Evolutionary conservation across 2,888 invertebrate genomes (phyloP).

Genomic region (Lasioglossum vierecki): DNA sequence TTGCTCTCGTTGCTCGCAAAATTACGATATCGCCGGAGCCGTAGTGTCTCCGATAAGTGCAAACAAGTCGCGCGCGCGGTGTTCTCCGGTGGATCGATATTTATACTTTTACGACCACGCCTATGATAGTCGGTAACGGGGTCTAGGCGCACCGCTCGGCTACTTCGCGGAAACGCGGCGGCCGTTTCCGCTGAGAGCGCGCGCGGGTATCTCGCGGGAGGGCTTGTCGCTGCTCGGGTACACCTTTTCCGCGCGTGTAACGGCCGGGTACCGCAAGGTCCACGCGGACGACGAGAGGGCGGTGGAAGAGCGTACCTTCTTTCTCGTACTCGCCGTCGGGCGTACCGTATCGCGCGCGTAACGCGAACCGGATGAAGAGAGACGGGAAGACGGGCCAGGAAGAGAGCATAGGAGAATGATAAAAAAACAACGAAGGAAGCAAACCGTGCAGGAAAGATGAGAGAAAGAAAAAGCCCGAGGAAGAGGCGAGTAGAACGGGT

Average conservation of each 20-base stretch:
- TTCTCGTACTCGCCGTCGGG: conserved; percentile 41
- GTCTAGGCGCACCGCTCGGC: neutral
- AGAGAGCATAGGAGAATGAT: conserved; percentile 31
- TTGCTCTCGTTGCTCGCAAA: neutral
- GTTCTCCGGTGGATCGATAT: conserved; percentile 34
- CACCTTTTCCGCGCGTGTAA: neutral
- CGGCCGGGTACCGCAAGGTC: neutral
- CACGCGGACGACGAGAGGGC: neutral
- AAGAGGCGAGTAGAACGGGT: neutral
- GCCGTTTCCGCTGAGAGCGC: neutral
- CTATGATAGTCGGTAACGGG: conserved; percentile 38
- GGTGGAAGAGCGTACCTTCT: conserved; percentile 39
- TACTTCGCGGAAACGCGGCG: neutral
- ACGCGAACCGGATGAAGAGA: conserved; percentile 61
- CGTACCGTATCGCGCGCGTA: conserved; percentile 65
- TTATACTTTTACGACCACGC: conserved; percentile 49
- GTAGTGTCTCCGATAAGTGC: conserved; percentile 13
- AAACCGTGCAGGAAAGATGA: neutral
- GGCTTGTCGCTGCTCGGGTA: neutral
- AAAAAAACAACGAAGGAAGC: conserved; percentile 5
- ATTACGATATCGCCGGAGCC: conserved; percentile 2
- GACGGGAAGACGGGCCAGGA: conserved; percentile 22
- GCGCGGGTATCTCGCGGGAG: neutral
- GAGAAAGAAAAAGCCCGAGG: neutral
- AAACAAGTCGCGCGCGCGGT: conserved; percentile 16